Percentiles rank a stretch among this genome's conserved stretches.
Conservation (phyloP, 2,113 vertebrate species). For the Dromiciops gliroides region DNA sequence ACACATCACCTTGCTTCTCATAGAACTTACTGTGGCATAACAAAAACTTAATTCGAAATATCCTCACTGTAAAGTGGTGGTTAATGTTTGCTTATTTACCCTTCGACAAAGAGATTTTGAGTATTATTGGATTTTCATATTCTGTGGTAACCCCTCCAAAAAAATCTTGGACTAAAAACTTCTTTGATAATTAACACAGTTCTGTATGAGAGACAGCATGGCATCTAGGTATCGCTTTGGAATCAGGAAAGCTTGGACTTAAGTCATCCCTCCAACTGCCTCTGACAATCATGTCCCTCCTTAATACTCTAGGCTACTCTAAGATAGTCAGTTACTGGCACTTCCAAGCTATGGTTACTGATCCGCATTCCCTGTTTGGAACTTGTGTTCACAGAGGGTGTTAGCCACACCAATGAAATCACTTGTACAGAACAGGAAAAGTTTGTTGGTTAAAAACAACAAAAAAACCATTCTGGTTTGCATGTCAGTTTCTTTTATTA, state of each 20-base stretch:
- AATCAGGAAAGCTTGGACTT: neutral
- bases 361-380: neutral
- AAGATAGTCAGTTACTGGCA: neutral
- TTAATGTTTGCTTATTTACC: neutral
- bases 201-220: neutral
- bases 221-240: neutral
- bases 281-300: neutral
- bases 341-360: neutral
- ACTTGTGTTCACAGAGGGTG: neutral
- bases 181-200: neutral
- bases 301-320: neutral
- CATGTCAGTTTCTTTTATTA: neutral
- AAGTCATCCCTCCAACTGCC: neutral
- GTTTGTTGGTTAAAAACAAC: neutral
- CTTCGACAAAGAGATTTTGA: neutral
- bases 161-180: neutral
- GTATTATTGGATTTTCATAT: neutral
- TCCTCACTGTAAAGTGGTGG: neutral
- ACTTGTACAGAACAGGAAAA: neutral
- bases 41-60: neutral
- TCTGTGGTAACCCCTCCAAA: neutral
- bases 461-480: neutral
- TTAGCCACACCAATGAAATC: neutral
- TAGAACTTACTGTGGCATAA: neutral
- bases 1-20: neutral